Conservation (phyloP, 2,113 vertebrate species). For the Erythrolamprus reginae region DNA sequence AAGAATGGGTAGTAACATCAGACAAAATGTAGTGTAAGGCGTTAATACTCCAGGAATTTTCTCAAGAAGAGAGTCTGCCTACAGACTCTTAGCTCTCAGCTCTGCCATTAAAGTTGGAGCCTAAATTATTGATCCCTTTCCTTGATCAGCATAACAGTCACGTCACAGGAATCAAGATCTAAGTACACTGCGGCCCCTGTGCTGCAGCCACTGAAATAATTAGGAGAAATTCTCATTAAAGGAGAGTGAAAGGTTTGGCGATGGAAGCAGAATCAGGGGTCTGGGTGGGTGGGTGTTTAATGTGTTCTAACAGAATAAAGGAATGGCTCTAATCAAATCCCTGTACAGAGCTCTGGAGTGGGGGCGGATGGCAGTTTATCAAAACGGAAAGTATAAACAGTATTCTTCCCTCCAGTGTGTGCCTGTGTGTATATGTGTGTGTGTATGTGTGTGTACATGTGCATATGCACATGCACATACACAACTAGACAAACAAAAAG, state of each 20-base stretch:
- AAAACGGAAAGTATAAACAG: conserved; percentile 65
- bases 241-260: conserved; percentile 77
- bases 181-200: conserved; percentile 82
- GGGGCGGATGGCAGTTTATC: conserved; percentile 73
- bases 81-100: conserved; percentile 85
- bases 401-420: neutral
- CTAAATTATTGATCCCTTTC: conserved; percentile 98
- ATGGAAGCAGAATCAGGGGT: conserved; percentile 70
- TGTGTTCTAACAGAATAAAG: conserved; percentile 74
- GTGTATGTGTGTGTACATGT: neutral
- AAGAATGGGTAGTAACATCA: neutral
- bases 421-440: too few relatives aligned
- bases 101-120: conserved; percentile 86
- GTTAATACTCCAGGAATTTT: conserved; percentile 63
- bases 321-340: conserved; percentile 77
- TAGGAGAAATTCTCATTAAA: conserved; percentile 99
- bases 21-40: conserved; percentile 56
- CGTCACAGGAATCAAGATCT: conserved; percentile 83
- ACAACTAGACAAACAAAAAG: neutral
- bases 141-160: conserved; percentile 97
- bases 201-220: conserved; percentile 97
- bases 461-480: neutral
- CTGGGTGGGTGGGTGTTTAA: conserved; percentile 78
- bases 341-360: conserved; percentile 36
- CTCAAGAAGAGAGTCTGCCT: conserved; percentile 68